phyloP scores from a whole-genome alignment of 2,888 invertebrate genomes.

The Spodoptera picta region DNA sequence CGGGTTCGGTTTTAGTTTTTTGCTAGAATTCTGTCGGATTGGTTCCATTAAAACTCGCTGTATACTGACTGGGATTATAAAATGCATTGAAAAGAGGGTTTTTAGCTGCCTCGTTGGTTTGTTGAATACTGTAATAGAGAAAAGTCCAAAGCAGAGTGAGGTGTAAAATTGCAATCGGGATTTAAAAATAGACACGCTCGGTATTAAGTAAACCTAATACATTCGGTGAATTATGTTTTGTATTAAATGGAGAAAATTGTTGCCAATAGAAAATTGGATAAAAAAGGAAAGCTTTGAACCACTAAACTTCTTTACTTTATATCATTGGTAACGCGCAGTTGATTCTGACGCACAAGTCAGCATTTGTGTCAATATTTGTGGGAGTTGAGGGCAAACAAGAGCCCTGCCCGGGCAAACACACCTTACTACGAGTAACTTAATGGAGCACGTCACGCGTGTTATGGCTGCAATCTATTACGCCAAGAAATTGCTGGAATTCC shows the following conservation, averaged over 20 bases:
- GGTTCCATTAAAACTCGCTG: too few species aligned
- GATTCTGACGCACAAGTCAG: conserved; percentile 69
- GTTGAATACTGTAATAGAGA: too few species aligned
- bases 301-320: conserved; percentile 20
- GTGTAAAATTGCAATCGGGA: too few species aligned
- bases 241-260: too few species aligned
- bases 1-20: not conserved
- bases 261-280: conserved; percentile 1
- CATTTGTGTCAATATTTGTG: conserved; percentile 80
- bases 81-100: too few species aligned
- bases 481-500: conserved; percentile 16
- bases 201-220: too few species aligned
- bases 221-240: too few species aligned
- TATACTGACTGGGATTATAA: too few species aligned
- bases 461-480: conserved; percentile 70
- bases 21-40: not conserved
- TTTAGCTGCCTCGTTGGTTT: too few species aligned
- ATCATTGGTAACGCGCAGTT: conserved; percentile 60
- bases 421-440: conserved; percentile 38
- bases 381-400: conserved; percentile 63
- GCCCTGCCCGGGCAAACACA: conserved; percentile 66
- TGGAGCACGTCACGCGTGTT: conserved; percentile 61
- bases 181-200: too few species aligned
- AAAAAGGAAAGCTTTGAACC: conserved; percentile 12
- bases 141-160: too few species aligned